Conservation (phyloP, 2,888 invertebrate species). For the Sturmia bella region DNA sequence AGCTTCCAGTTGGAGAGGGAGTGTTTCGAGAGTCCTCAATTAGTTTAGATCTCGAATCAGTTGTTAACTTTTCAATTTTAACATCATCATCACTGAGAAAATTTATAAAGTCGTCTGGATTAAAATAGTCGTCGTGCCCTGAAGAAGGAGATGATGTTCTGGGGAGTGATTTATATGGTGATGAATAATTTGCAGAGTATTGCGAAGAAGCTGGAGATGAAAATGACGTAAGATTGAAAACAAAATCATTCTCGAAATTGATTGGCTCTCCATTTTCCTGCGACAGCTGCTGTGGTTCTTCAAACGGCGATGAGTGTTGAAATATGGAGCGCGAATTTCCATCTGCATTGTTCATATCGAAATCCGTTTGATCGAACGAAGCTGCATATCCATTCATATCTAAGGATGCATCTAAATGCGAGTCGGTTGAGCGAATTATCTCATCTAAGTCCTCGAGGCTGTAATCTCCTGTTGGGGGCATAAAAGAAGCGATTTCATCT, state of each 20-base stretch:
- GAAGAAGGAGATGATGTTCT: conserved; percentile 70
- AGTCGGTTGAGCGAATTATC: conserved; percentile 76
- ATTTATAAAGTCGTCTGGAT: conserved; percentile 78
- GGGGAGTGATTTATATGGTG: conserved; percentile 62
- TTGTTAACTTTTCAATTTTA: conserved; percentile 73
- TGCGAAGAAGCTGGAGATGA: conserved; percentile 71
- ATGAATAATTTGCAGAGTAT: conserved; percentile 51
- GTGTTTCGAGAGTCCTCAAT: conserved; percentile 75
- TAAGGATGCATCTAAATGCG: conserved; percentile 74
- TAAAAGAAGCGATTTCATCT: conserved; percentile 76
- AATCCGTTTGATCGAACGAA: conserved; percentile 48
- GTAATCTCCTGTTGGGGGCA: conserved; percentile 74
- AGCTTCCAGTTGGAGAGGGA: conserved; percentile 79
- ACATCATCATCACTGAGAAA: conserved; percentile 74
- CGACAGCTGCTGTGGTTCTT: conserved; percentile 4
- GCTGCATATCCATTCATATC: conserved; percentile 71
- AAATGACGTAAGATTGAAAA: conserved; percentile 71
- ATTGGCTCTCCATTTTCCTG: conserved; percentile 32
- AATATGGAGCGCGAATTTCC: not conserved
- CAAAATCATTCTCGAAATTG: conserved; percentile 63
- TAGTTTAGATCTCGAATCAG: conserved; percentile 61
- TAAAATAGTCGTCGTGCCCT: conserved; percentile 72
- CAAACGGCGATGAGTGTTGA: conserved; percentile 33
- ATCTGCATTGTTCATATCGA: conserved; percentile 46
- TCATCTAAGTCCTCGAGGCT: conserved; percentile 77